Conservation (phyloP, 1,140 invertebrate species). For the Caenorhabditis brenneri region DNA sequence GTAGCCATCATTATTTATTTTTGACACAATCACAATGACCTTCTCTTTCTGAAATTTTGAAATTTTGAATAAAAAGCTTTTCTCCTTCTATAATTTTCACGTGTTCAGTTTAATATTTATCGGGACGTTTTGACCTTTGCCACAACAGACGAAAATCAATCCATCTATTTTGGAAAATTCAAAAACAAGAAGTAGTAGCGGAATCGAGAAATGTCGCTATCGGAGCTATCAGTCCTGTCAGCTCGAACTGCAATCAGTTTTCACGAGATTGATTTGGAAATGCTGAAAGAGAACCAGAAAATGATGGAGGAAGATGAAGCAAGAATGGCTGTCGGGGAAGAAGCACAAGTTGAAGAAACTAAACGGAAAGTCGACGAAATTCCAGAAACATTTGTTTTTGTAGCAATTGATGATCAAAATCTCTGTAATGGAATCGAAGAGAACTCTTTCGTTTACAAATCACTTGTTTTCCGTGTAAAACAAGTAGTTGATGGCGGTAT, state of each 20-base stretch:
- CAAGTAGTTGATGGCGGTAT: not conserved
- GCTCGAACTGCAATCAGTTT: not conserved
- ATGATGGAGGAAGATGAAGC: not conserved
- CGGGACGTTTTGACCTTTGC: no score
- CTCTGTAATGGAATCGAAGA: not conserved
- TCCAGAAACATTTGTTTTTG: not conserved
- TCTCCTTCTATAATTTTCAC: not conserved
- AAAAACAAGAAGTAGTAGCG: not conserved
- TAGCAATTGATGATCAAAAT: not conserved
- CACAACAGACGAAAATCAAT: not conserved
- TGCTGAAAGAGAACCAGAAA: not conserved
- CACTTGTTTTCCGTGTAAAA: not conserved
- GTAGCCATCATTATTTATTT: not conserved
- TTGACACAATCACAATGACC: not conserved
- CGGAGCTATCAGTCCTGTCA: not conserved
- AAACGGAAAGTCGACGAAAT: not conserved
- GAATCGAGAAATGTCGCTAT: not conserved
- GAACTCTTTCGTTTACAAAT: not conserved
- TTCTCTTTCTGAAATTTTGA: not conserved
- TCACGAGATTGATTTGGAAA: not conserved
- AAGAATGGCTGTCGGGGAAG: not conserved
- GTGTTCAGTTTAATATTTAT: no score
- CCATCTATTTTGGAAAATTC: not conserved
- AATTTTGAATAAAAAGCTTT: not conserved
- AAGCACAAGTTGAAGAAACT: not conserved